Evolutionary conservation across 2,797 vertebrate species (phyloP), one percentile per base, ranked within the genome.

Genomic region (Pseudochirops cupreus): DNA sequence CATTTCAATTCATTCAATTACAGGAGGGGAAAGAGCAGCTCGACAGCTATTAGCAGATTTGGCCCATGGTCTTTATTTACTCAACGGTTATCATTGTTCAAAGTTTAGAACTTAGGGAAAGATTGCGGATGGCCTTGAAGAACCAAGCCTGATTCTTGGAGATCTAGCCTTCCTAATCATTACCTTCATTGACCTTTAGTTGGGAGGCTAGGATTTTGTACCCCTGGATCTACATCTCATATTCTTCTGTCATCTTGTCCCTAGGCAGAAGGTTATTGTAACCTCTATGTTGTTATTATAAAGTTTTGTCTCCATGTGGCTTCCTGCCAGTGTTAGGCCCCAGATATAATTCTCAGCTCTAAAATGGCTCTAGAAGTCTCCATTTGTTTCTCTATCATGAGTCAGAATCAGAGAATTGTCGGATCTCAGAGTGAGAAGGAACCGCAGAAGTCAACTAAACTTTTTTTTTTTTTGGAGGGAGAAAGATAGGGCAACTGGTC

Each of bases 1-100:
- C 5, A 29, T 92, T 97, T 91, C 96, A 97, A 96, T 95, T 94
- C 94, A 39, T 54, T 95, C 28, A 9, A 91, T 97, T 92, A 90
- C 56, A 46, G 21, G 21, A 82, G 21, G 7, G n/a, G 2, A 46
- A 82, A 82, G 39, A 39, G 7, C 21, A 46, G n/a, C 7, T 82
- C 39, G n/a, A 39, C 7, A 39, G 21, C 18, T n/a, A 82, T 46
- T 39, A 82, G n/a, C 21, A 7, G 18, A 82, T 82, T 82, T 82
- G 74, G 18, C 39, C 7, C 39, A 82, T 10, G 18, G 18, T n/a
- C n/a, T n/a, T n/a, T 46, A 2, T 82, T 82, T 82, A 46, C 39
- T 16, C 39, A 82, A 82, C 10, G 7, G 5, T 7, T 82, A 46
- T 82, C 7, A 82, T 39, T 10, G n/a, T 24, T 26, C 18, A 46